Percentiles rank a stretch among this genome's conserved stretches.
Evolutionary conservation across 64 coral and sea anemone genomes (phyloP).

Genomic region (Hydrozoanthus tunicans): DNA sequence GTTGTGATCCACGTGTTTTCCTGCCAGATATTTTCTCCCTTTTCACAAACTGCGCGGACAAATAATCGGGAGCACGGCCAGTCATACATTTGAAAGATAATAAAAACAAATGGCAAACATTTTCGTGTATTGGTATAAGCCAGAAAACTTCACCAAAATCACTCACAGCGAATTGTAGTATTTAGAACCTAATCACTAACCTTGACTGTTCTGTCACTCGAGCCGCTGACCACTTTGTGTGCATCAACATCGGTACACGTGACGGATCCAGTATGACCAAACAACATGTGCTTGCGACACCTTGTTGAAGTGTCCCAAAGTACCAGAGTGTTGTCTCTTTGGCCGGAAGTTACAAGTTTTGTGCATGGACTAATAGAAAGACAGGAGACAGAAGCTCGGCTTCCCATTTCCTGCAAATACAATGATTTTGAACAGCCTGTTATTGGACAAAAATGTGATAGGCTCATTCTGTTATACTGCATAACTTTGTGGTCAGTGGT

Average conservation of each 20-base stretch:
- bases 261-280: constrained; percentile 91
- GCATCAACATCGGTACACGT: constrained; percentile 91
- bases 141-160: no score
- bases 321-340: constrained; percentile 89
- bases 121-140: no score
- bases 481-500: no score
- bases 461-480: background rate
- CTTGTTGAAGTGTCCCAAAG: constrained; percentile 84
- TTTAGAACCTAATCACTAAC: constrained; percentile 6
- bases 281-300: constrained; percentile 70
- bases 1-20: no score
- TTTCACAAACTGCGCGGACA: no score
- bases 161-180: background rate
- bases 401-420: constrained; percentile 77
- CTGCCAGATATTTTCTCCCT: no score
- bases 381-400: constrained; percentile 80
- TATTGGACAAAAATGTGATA: background rate
- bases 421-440: background rate
- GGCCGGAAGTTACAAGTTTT: constrained; percentile 81
- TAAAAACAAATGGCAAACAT: no score
- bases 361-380: constrained; percentile 92
- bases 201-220: constrained; percentile 95
- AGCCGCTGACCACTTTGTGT: constrained; percentile 93
- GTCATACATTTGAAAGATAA: no score
- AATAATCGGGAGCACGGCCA: no score